Evolutionary conservation across 2,888 invertebrate genomes (phyloP), one percentile per base, ranked within the genome.

Genomic region (Drosophila longiperda): DNA sequence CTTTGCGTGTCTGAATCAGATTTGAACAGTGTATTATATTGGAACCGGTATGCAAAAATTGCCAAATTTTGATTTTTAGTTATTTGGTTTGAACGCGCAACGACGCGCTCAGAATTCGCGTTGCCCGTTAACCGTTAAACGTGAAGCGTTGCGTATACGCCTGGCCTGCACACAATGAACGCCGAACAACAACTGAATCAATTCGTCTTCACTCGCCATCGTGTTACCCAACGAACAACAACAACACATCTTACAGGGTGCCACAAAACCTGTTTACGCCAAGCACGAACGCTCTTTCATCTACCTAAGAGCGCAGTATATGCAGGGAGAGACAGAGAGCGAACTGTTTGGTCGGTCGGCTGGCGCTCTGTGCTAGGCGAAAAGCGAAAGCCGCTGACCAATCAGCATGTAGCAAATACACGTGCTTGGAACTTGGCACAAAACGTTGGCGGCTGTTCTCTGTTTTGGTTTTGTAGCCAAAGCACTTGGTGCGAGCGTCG

Each of bases 351-450:
- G 50, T 64, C 50, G 34, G 17, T 57, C 48, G 55, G 33, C 20
- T 74, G 15, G 32, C 75, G 72, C 73, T 81, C 81, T 74, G 65
- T 54, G 69, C 52, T 50, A 26, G 50, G 49, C 85, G 82, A 75
- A 89, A 87, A 87, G 86, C 88, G 89, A 87, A 87, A 87, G 87
- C 87, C 75, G 48, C 32, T 64, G 70, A 49, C 90, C 90, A 87
- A 87, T 89, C 83, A 73, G 61, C 70, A 23, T 26, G 6, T 38
- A 17, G 58, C 53, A 87, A 85, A 38, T 83, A 80, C 86, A 87
- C 86, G 86, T 87, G 86, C 87, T 89, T 78, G 72, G 12, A 34
- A 55, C 57, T 73, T 62, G 52, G 23, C 7, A 45, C 42, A 60
- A 54, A 62, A 36, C 34, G 55, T 58, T 32, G 26, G 73, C 69